Conservation (phyloP, 2,113 vertebrate genomes). For the Microcebus murinus region DNA sequence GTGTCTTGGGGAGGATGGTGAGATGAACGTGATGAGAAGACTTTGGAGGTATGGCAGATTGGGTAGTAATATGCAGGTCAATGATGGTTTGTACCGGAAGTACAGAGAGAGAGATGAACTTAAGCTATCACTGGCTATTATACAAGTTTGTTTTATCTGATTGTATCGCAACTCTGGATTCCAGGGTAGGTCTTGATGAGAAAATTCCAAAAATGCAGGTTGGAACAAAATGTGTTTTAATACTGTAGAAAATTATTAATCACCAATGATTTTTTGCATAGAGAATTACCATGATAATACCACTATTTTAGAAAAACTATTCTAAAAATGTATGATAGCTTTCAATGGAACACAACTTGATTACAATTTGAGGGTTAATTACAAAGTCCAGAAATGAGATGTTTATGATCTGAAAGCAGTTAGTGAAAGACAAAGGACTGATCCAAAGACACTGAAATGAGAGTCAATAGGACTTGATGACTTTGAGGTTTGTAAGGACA, state of each 20-base stretch:
- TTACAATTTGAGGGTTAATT: neutral
- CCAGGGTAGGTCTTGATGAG: neutral
- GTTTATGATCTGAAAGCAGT: neutral
- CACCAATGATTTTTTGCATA: neutral
- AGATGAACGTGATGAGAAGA: neutral
- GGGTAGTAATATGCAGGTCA: neutral
- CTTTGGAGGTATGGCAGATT: neutral
- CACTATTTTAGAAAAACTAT: neutral
- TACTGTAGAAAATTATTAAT: neutral
- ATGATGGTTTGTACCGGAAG: neutral
- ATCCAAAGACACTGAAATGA: neutral
- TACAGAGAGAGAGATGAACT: neutral
- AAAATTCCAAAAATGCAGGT: neutral
- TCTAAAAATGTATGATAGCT: neutral
- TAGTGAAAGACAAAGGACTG: neutral
- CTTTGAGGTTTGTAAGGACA: neutral
- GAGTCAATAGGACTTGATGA: neutral
- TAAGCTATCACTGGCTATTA: neutral
- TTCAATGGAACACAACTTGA: neutral
- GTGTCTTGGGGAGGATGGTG: neutral
- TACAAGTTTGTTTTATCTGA: neutral
- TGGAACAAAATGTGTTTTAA: neutral
- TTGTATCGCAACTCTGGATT: neutral
- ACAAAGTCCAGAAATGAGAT: neutral
- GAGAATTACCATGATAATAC: neutral